A percentile compares a stretch with the other conserved stretches of the same genome.
Conservation (phyloP, 1,140 invertebrate species). For the Drosophila asahinai region DNA sequence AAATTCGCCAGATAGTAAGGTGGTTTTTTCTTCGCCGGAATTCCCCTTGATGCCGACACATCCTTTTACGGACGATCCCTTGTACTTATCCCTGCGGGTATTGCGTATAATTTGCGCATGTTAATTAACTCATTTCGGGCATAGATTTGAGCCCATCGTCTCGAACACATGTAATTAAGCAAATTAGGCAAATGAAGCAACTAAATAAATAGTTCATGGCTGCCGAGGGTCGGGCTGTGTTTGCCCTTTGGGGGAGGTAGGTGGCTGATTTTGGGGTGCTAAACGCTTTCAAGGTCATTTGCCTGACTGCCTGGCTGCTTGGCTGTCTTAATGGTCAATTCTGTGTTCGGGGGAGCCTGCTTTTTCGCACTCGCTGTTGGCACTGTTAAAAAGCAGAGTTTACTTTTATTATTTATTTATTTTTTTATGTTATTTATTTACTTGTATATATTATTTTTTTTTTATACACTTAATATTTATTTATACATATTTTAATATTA, state of each 20-base stretch:
- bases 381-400: not conserved
- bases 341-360: no score
- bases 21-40: constrained; percentile 16
- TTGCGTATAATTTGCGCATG: constrained; percentile 74
- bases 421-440: no score
- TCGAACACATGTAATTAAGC: constrained; percentile 71
- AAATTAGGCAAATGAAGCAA: constrained; percentile 75
- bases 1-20: constrained; percentile 50
- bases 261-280: constrained; percentile 1
- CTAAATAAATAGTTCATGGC: constrained; percentile 61
- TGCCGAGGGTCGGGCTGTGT: not conserved
- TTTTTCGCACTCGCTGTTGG: not conserved
- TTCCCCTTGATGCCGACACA: constrained; percentile 1
- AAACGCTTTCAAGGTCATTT: constrained; percentile 43
- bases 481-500: no score
- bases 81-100: constrained; percentile 56
- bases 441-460: no score
- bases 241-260: no score
- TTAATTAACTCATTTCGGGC: constrained; percentile 73
- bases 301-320: not conserved
- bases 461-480: no score
- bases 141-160: constrained; percentile 50
- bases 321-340: constrained; percentile 13
- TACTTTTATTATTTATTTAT: no score
- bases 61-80: constrained; percentile 22